Evolutionary conservation across 2,888 invertebrate species (phyloP), one percentile per base, ranked within the genome.

Genomic region (Troides helena): DNA sequence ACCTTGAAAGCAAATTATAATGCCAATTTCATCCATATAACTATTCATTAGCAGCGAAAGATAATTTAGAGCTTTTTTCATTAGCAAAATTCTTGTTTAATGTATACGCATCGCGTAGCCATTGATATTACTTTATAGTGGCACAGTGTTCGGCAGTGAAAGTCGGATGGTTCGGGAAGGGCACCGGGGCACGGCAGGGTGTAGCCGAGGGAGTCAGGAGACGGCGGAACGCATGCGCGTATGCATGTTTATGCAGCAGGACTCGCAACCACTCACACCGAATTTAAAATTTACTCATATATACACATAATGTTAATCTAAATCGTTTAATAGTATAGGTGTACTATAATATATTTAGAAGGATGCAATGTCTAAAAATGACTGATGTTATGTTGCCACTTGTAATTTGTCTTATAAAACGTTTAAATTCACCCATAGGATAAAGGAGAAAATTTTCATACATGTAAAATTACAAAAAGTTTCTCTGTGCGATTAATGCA

Each of bases 161-260:
- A 91, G 90, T 90, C 85, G 81, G 80, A 77, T 81, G 78, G 77
- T 78, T 81, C 80, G 85, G 84, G 84, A 89, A 90, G 91, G 91
- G 90, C 90, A 92, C 88, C 86, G 81, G 90, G 90, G 82, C 91
- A 90, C 81, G 76, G 69, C 73, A 74, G 75, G 74, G 73, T 73
- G 73, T 66, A 59, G 72, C 59, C 73, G 75, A 77, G 78, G 77
- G 77, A 75, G 79, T 77, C 74, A 73, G 73, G 72, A 64, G 63
- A 71, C 59, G 73, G 72, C 71, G 72, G 74, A 72, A 78, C 88
- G 87, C 88, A 81, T 87, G 89, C 88, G 88, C 85, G 72, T 75
- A 75, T 75, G 80, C 80, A 80, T 74, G 73, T 74, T 74, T 78
- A 76, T 81, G 81, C 83, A 80, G 78, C 73, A 74, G 73, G 64